Percentiles rank a stretch among this genome's conserved stretches.
Conservation (phyloP, 1,140 invertebrate species). For the Sipha flava region DNA sequence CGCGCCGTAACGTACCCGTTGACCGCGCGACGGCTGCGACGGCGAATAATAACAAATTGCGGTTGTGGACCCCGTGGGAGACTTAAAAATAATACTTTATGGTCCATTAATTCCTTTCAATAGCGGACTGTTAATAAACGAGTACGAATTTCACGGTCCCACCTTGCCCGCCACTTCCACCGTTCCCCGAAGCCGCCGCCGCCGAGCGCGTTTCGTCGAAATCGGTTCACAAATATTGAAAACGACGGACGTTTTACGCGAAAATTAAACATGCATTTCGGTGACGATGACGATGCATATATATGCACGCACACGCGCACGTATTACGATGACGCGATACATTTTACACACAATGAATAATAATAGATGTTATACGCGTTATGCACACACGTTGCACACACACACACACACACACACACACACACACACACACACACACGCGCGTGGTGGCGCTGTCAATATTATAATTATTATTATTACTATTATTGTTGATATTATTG, state of each 20-base stretch:
- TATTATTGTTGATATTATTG: no score
- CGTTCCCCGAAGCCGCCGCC: background rate
- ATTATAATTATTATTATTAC: background rate
- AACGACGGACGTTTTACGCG: background rate
- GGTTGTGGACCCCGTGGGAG: constrained; percentile 31
- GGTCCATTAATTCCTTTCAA: constrained; percentile 29
- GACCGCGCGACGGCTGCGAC: background rate
- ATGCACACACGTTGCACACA: no score
- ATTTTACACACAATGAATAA: background rate
- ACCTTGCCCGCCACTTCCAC: background rate
- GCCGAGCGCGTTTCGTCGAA: background rate
- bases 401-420: no score
- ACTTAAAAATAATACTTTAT: constrained; percentile 31
- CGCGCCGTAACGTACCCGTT: no score
- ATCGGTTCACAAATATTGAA: constrained; percentile 14
- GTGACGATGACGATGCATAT: background rate
- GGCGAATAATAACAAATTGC: background rate
- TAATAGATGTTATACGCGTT: no score
- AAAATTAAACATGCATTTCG: background rate
- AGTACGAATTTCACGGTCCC: constrained; percentile 27
- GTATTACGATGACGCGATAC: no score
- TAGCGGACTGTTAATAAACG: background rate
- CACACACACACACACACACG: no score
- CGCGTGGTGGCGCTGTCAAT: background rate
- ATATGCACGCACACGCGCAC: no score